Percentiles rank a stretch among this genome's conserved stretches.
Evolutionary conservation across 1,140 invertebrate species (phyloP).

Genomic region (Drosophila subpulchrella): DNA sequence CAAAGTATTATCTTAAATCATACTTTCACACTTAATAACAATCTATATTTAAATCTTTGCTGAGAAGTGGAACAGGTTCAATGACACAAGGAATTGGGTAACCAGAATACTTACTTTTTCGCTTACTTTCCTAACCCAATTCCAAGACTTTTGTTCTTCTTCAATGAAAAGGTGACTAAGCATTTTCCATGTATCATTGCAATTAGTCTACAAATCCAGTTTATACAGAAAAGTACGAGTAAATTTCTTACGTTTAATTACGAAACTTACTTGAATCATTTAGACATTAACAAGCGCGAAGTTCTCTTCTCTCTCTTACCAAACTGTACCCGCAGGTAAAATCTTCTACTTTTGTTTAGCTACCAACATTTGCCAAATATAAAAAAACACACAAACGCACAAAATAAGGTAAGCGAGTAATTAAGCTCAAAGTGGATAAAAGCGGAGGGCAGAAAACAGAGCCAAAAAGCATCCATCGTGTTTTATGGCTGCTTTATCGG

Average conservation of each 20-base stretch:
- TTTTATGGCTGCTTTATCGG: slow-evolving; percentile 40
- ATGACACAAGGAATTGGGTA: slow-evolving; percentile 28
- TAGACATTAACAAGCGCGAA: not conserved
- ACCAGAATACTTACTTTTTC: not conserved
- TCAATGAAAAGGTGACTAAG: slow-evolving; percentile 4
- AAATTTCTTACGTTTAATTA: not conserved
- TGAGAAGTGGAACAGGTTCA: slow-evolving; percentile 7
- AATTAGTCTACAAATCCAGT: slow-evolving; percentile 14
- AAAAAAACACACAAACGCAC: slow-evolving; percentile 23
- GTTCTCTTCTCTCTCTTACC: not conserved
- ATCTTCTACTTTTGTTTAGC: slow-evolving; percentile 12
- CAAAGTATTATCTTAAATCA: not conserved
- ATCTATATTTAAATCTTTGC: not conserved
- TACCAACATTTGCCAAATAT: slow-evolving; percentile 32
- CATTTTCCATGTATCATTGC: slow-evolving; percentile 5
- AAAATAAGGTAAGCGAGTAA: slow-evolving; percentile 53
- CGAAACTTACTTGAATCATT: slow-evolving; percentile 2
- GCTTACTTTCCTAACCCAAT: slow-evolving; percentile 18
- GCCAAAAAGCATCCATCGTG: slow-evolving; percentile 31
- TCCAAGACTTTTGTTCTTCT: slow-evolving; percentile 2
- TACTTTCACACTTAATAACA: not conserved
- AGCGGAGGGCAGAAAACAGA: slow-evolving; percentile 26
- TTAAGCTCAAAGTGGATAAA: slow-evolving; percentile 43
- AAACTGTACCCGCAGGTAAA: slow-evolving; percentile 34
- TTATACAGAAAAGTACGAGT: not conserved